phyloP scores from a whole-genome alignment of 2,888 invertebrate genomes.

The Zelleria hepariella region DNA sequence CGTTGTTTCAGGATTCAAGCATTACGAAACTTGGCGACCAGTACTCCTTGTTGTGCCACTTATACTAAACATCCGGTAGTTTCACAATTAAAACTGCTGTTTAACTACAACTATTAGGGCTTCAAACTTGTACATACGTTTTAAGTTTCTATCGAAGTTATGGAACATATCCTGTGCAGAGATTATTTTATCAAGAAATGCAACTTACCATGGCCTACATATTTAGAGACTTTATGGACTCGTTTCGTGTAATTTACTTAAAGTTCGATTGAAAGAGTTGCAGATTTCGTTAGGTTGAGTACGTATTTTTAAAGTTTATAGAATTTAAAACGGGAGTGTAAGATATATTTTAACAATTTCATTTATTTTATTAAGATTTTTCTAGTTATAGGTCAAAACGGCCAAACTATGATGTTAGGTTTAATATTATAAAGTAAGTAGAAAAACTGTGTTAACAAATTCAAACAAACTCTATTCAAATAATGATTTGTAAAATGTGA shows the following conservation, averaged over 20 bases:
- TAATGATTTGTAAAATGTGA: slow-evolving; percentile 12
- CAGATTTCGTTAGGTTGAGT: no score
- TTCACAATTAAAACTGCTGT: slow-evolving; percentile 17
- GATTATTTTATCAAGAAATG: neutral
- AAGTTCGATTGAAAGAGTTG: no score
- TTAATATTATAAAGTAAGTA: slow-evolving; percentile 8
- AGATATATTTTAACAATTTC: neutral
- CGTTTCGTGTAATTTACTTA: no score
- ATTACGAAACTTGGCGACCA: slow-evolving; percentile 36
- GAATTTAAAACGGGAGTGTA: slow-evolving; percentile 15
- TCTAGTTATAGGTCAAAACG: slow-evolving; percentile 32
- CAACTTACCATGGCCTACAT: no score
- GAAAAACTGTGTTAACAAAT: neutral
- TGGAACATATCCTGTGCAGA: neutral
- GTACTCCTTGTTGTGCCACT: slow-evolving; percentile 34
- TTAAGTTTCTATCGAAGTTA: neutral
- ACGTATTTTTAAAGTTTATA: neutral
- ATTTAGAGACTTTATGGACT: no score
- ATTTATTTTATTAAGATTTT: neutral
- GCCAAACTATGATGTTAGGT: slow-evolving; percentile 33
- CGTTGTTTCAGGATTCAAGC: slow-evolving; percentile 46
- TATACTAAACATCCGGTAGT: slow-evolving; percentile 50
- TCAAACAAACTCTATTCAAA: neutral
- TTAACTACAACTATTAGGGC: neutral
- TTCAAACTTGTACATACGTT: neutral